phyloP scores from a whole-genome alignment of 2,888 invertebrate genomes.

The Stenchaetothrips biformis region DNA sequence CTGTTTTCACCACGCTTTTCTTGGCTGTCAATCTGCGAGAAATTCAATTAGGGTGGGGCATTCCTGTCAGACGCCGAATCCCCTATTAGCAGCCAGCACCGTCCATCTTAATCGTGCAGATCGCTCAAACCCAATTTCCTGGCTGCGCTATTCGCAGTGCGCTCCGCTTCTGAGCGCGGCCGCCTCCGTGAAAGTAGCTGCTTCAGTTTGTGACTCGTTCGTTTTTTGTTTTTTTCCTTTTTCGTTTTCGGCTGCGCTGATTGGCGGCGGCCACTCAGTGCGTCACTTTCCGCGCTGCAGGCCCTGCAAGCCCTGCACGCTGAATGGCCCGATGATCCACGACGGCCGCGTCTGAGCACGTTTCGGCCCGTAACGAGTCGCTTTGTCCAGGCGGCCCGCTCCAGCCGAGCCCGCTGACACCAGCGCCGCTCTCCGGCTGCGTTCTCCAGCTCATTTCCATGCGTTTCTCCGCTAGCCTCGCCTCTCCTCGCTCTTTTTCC shows the following conservation, averaged over 20 bases:
- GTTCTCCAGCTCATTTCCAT: background rate
- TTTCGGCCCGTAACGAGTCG: background rate
- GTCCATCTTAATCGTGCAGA: too few species aligned
- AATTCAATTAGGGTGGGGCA: background rate
- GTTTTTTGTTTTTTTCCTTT: too few species aligned
- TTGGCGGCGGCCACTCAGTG: too few species aligned
- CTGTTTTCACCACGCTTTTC: conserved; percentile 2
- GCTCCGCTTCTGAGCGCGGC: too few species aligned
- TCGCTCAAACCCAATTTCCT: too few species aligned
- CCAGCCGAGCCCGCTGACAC: background rate
- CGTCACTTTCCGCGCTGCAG: background rate
- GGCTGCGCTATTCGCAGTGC: too few species aligned
- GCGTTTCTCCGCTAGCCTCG: too few species aligned
- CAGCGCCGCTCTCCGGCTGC: background rate
- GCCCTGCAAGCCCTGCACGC: background rate
- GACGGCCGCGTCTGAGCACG: background rate
- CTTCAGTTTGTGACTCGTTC: too few species aligned
- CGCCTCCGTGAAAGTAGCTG: too few species aligned
- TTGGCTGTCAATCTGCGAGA: conserved; percentile 5
- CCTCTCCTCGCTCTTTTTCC: background rate
- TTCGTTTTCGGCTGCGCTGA: too few species aligned
- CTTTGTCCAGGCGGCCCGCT: background rate
- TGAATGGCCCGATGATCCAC: background rate
- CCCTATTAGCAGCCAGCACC: too few species aligned
- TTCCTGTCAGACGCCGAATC: too few species aligned